Evolutionary conservation across 2,797 vertebrate species (phyloP).

Genomic region (Hippopotamyrus pictus): DNA sequence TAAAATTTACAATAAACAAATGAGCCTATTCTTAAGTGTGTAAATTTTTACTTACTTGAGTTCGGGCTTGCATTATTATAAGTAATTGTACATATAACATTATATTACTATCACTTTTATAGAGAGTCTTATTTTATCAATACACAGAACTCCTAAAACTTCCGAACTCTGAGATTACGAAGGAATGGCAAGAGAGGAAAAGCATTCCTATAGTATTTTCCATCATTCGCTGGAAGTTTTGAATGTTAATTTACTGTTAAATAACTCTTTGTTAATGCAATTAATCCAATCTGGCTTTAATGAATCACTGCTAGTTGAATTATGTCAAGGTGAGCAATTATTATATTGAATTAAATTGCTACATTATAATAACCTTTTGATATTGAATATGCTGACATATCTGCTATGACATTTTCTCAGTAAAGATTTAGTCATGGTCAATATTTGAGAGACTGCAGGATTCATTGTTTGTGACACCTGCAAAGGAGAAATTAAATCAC

Average conservation of each 20-base stretch:
- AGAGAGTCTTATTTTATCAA: not conserved
- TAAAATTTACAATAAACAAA: not conserved
- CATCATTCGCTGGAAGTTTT: not conserved
- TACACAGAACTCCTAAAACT: not conserved
- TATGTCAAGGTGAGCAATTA: conserved; percentile 62
- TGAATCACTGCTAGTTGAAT: conserved; percentile 49
- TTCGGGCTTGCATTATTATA: not conserved
- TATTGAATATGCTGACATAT: conserved; percentile 42
- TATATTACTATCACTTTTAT: not conserved
- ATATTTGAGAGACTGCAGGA: conserved; percentile 41
- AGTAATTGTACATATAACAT: not conserved
- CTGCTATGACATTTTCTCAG: conserved; percentile 46
- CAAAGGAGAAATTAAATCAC: conserved; percentile 11
- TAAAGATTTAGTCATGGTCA: conserved; percentile 49
- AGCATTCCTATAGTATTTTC: not conserved
- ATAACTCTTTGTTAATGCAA: conserved; percentile 40
- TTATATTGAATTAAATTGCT: conserved; percentile 57
- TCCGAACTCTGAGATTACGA: not conserved
- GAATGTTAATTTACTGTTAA: not conserved
- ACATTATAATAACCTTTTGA: conserved; percentile 52
- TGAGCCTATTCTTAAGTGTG: not conserved
- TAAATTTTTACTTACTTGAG: not conserved
- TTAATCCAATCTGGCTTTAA: conserved; percentile 44
- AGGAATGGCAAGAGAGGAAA: not conserved
- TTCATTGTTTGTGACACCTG: conserved; percentile 46